These are phyloP conservation scores for Eretmocerus hayati DNA, from an alignment of 2,888 invertebrate species.

Conservation along the genomic window DNA sequence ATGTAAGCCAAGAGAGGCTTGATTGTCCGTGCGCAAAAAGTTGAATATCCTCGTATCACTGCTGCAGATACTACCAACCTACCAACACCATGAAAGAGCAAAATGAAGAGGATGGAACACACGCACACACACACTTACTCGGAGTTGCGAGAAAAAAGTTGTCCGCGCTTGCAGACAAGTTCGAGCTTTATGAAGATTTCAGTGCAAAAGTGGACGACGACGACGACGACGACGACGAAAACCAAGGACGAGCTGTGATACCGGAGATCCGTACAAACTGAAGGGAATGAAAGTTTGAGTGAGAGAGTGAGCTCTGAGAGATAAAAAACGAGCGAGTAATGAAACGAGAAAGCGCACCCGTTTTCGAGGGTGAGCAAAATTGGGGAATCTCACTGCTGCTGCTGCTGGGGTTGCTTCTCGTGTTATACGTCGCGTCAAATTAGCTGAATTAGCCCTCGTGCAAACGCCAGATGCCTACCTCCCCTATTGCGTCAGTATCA, in stretches of 20 bases:
- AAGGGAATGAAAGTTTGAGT: conserved; percentile 13
- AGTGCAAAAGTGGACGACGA: neutral
- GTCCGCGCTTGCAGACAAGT: conserved; percentile 3
- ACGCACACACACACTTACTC: too few relatives aligned
- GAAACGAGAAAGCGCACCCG: neutral
- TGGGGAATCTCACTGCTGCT: too few relatives aligned
- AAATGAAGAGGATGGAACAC: neutral
- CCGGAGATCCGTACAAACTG: conserved; percentile 2
- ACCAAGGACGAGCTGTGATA: neutral
- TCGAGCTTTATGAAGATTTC: conserved; percentile 18
- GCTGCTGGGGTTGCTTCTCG: neutral
- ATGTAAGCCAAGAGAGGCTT: too few relatives aligned
- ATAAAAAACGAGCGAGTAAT: conserved; percentile 4
- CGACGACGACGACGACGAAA: neutral
- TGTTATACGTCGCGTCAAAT: conserved; percentile 3
- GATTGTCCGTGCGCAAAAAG: conserved; percentile 8
- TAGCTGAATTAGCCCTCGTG: conserved; percentile 1
- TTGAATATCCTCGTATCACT: too few relatives aligned
- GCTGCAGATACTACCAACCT: too few relatives aligned
- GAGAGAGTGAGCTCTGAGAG: neutral
- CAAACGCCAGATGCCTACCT: too few relatives aligned
- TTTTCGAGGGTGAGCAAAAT: neutral
- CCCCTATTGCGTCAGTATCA: neutral
- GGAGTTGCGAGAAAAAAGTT: conserved; percentile 4
- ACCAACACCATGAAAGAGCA: too few relatives aligned